A percentile compares a stretch with the other conserved stretches of the same genome.
phyloP scores from a whole-genome alignment of 2,113 vertebrate genomes.

The western clawed frog (Xenopus tropicalis) region UCB_Xtro_10.0 CM004444.2:92388501-92389000 shows the following conservation, averaged over 20 bases:
- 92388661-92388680: neutral
- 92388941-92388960: neutral
- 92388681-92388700: neutral
- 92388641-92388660: neutral
- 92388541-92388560: too few species aligned
- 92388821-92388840: conserved; percentile 45
- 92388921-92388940: conserved; percentile 21
- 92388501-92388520: too few species aligned
- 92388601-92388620: neutral
- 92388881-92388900: conserved; percentile 15
- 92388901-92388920: conserved; percentile 25
- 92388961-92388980: neutral
- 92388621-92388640: neutral
- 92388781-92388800: conserved; percentile 44
- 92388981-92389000: too few species aligned
- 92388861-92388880: conserved; percentile 35
- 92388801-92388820: conserved; percentile 36
- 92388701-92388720: conserved; percentile 38
- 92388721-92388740: conserved; percentile 31
- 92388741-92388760: conserved; percentile 36
- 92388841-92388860: conserved; percentile 45
- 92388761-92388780: conserved; percentile 36
- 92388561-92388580: too few species aligned
- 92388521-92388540: too few species aligned
- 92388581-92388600: neutral